Evolutionary conservation across 2,797 vertebrate species (phyloP), one percentile per base, ranked within the genome.

Genomic region (Phalloptychus januarius): DNA sequence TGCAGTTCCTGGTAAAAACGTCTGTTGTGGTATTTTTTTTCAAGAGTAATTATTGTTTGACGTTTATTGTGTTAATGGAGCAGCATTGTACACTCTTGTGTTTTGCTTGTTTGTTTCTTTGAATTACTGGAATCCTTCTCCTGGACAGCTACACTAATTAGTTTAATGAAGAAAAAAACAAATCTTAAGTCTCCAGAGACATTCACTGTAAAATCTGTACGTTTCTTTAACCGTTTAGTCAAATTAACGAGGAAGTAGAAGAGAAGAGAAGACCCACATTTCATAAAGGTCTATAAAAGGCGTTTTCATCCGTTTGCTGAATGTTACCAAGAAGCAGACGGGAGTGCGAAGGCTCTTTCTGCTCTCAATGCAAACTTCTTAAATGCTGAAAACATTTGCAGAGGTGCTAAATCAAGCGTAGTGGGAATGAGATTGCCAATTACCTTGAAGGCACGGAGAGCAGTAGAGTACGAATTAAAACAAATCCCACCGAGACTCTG

Each of bases 401-500:
- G 72, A 80, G 91, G 84, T 86, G 87, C 88, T 93, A 88, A 92
- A 93, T 91, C 86, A 92, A 92, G 88, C 91, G 82, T 93, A 86
- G 86, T 92, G 88, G 83, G 91, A 92, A 88, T 77, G 78, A 93
- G 91, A 95, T 91, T 94, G 90, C 87, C 91, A 93, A 93, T 94
- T 92, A 93, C 90, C 88, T 89, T 83, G 88, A 86, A 91, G 87
- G 86, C 90, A 83, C 45, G 45, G 81, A 83, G 81, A 86, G 84
- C 85, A 81, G 70, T 65, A 63, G 81, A 86, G 81, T 87, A 81
- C 72, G 78, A 90, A 90, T 93, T 92, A 88, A 91, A 92, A 91
- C 88, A 89, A 92, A 90, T 86, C 85, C 87, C 88, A 86, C 70
- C 61, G 83, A 90, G 86, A 85, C 83, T 84, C 83, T 73, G 81